Evolutionary conservation across 2,797 vertebrate genomes (phyloP).

Genomic region (Cynodonichthys magdalenae): DNA sequence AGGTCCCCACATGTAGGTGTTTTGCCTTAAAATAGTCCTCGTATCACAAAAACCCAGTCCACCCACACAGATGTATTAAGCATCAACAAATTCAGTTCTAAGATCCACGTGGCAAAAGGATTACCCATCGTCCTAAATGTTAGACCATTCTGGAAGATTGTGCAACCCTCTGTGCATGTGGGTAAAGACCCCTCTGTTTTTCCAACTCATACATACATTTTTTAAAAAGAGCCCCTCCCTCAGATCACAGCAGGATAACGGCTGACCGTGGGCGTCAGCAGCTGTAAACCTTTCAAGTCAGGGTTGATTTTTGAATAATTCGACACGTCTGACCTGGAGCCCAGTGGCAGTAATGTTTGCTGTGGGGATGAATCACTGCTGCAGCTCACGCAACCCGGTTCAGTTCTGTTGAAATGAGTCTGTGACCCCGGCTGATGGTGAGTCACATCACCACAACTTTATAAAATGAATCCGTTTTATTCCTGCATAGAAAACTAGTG

Average conservation of each 20-base stretch:
- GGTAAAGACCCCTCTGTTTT: neutral
- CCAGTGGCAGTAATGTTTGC: neutral
- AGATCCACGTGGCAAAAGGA: neutral
- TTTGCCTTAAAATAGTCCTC: too few species aligned
- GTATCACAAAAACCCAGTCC: too few species aligned
- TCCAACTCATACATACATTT: constrained; percentile 8
- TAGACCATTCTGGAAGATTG: neutral
- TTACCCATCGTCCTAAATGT: neutral
- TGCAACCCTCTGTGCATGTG: constrained; percentile 9
- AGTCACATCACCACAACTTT: constrained; percentile 30
- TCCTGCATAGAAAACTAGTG: neutral
- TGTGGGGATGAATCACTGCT: constrained; percentile 8
- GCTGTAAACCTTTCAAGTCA: constrained; percentile 16
- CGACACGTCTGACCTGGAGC: constrained; percentile 5
- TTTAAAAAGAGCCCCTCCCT: constrained; percentile 37
- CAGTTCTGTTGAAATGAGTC: constrained; percentile 3
- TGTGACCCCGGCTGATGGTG: constrained; percentile 32
- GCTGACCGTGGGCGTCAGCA: constrained; percentile 12
- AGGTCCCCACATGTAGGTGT: too few species aligned
- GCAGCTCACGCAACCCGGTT: constrained; percentile 8
- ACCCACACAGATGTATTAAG: too few species aligned
- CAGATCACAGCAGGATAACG: constrained; percentile 5
- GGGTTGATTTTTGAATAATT: neutral
- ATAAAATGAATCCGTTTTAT: neutral
- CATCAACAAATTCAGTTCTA: too few species aligned